These are phyloP conservation scores for Ametastegia equiseti DNA, from an alignment of 2,888 invertebrate genomes.

Conservation along the genomic window DNA sequence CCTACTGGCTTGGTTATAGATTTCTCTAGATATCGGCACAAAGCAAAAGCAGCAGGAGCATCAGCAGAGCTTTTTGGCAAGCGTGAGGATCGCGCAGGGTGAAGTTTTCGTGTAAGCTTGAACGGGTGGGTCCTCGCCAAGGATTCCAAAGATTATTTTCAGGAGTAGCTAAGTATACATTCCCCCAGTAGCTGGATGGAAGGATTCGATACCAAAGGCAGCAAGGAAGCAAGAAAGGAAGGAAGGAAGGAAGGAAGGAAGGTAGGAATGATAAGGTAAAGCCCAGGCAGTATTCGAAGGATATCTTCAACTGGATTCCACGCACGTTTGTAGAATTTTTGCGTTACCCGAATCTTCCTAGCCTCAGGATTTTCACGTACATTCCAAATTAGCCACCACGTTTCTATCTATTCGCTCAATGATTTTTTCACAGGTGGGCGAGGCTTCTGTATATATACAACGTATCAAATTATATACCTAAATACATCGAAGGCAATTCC, in stretches of 20 bases:
- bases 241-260: neutral
- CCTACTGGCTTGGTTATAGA: neutral
- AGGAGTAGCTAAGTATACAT: neutral
- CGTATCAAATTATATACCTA: no score
- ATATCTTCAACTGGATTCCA: neutral
- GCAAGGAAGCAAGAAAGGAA: neutral
- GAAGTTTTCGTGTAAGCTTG: neutral
- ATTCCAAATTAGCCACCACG: conserved; percentile 16
- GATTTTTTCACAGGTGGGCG: no score
- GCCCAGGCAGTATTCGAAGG: neutral
- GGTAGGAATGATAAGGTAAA: neutral
- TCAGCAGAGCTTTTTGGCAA: neutral
- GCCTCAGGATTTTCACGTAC: conserved; percentile 14
- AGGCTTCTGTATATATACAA: no score
- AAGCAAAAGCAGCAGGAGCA: no score
- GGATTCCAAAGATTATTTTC: conserved; percentile 14
- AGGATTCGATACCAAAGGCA: conserved; percentile 11
- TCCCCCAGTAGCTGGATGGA: neutral
- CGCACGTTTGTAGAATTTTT: conserved; percentile 16
- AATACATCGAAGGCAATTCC: neutral
- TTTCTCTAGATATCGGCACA: neutral
- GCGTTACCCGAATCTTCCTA: neutral
- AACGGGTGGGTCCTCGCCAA: neutral
- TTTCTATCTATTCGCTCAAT: no score
- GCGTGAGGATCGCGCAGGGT: neutral